A percentile compares a stretch with the other conserved stretches of the same genome.
These are phyloP conservation scores for Drosophila repleta DNA, from an alignment of 1,140 invertebrate species.

Conservation along the genomic window DNA sequence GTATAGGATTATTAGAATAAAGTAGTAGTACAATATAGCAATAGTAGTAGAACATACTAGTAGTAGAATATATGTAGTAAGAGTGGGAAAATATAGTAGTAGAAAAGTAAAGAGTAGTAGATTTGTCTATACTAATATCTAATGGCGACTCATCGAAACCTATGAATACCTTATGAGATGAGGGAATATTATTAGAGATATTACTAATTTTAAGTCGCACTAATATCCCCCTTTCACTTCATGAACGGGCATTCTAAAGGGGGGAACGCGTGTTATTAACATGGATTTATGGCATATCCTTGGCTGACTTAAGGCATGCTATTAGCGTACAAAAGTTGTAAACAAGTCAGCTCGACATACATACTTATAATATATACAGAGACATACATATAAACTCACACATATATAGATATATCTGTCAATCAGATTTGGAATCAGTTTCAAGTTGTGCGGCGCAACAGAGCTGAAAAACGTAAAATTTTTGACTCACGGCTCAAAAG, in stretches of 20 bases:
- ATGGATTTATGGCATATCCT: slow-evolving; percentile 78
- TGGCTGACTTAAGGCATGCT: slow-evolving; percentile 64
- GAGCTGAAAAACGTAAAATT: slow-evolving; percentile 71
- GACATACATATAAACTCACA: background rate
- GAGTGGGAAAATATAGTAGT: too few species aligned
- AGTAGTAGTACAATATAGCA: too few species aligned
- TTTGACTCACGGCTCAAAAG: slow-evolving; percentile 43
- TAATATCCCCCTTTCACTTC: too few species aligned
- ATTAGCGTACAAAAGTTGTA: slow-evolving; percentile 70
- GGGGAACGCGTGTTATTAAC: slow-evolving; percentile 64
- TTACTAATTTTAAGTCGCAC: too few species aligned
- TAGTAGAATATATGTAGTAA: too few species aligned
- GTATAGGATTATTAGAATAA: too few species aligned
- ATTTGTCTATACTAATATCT: too few species aligned
- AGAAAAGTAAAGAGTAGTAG: too few species aligned
- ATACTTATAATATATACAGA: slow-evolving; percentile 1
- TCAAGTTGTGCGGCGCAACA: slow-evolving; percentile 45
- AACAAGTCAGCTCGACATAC: slow-evolving; percentile 50
- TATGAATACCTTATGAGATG: too few species aligned
- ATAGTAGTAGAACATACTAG: too few species aligned
- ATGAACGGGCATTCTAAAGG: slow-evolving; percentile 9
- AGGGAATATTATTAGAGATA: too few species aligned
- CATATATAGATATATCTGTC: slow-evolving; percentile 18
- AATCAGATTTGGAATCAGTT: slow-evolving; percentile 33
- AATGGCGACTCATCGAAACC: too few species aligned